Percentiles rank a stretch among this genome's conserved stretches.
phyloP scores from a whole-genome alignment of 1,140 invertebrate species.

The Leptinotarsa lineolata region DNA sequence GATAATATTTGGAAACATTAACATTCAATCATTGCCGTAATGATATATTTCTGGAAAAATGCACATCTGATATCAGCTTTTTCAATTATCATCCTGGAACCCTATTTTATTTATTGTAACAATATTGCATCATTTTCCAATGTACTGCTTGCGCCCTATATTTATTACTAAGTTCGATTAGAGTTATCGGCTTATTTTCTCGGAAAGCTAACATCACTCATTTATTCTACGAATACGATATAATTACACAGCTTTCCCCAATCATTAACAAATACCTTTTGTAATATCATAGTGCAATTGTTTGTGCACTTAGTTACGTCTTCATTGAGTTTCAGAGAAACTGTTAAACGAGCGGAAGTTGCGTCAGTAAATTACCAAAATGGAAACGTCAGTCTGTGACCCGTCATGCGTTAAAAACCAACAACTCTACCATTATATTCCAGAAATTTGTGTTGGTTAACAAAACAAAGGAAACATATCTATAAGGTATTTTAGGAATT shows the following conservation, averaged over 20 bases:
- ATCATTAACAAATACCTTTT: slow-evolving; percentile 6
- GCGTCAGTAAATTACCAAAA: not conserved
- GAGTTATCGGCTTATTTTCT: not conserved
- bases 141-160: no score
- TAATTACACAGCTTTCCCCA: slow-evolving; percentile 5
- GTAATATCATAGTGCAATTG: not conserved
- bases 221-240: not conserved
- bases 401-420: not conserved
- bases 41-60: no score
- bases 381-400: not conserved
- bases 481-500: no score
- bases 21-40: no score
- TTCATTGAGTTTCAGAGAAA: slow-evolving; percentile 3
- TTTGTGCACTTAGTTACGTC: slow-evolving; percentile 2
- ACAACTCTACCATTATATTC: no score
- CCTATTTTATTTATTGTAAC: no score
- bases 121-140: no score
- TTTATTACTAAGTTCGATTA: not conserved
- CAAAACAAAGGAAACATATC: no score
- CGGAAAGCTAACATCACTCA: not conserved
- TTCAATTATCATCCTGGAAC: no score
- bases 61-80: no score
- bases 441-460: no score
- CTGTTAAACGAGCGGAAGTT: not conserved
- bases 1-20: no score